Conservation (phyloP, 2,797 vertebrate genomes). For the Platyrinchus mystaceus region DNA sequence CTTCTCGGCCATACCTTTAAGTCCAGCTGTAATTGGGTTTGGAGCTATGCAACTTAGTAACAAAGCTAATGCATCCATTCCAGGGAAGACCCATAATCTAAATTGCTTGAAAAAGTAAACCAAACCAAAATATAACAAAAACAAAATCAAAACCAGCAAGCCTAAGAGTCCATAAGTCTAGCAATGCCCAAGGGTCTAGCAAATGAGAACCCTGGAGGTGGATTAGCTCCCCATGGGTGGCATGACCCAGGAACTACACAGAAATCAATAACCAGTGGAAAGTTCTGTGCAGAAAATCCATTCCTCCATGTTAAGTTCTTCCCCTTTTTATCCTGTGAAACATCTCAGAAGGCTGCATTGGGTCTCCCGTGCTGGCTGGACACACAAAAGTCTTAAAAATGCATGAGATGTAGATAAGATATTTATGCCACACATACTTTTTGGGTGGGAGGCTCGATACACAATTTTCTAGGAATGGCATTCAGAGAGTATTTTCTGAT, state of each 20-base stretch:
- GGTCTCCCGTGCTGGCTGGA: not conserved
- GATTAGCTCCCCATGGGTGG: not conserved
- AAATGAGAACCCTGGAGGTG: not conserved
- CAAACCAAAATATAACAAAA: fast-evolving
- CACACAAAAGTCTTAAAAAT: not conserved
- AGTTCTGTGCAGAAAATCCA: not conserved
- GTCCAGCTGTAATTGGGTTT: not conserved
- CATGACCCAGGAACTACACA: not conserved
- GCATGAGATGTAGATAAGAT: not conserved
- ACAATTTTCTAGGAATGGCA: not conserved
- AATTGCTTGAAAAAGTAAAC: not conserved
- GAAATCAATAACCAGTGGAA: not conserved
- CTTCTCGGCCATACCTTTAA: not conserved
- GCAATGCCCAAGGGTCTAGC: not conserved
- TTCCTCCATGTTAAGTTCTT: not conserved
- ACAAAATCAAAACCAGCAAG: not conserved
- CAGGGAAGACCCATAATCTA: not conserved
- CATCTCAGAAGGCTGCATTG: not conserved
- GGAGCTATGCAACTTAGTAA: not conserved
- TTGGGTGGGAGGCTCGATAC: not conserved
- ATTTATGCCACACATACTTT: not conserved
- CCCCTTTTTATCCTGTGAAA: not conserved
- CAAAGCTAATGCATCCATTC: not conserved
- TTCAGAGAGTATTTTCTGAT: not conserved
- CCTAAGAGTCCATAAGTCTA: not conserved